These are phyloP conservation scores for Planococcus citri DNA, from an alignment of 1,140 invertebrate species.

Conservation along the genomic window DNA sequence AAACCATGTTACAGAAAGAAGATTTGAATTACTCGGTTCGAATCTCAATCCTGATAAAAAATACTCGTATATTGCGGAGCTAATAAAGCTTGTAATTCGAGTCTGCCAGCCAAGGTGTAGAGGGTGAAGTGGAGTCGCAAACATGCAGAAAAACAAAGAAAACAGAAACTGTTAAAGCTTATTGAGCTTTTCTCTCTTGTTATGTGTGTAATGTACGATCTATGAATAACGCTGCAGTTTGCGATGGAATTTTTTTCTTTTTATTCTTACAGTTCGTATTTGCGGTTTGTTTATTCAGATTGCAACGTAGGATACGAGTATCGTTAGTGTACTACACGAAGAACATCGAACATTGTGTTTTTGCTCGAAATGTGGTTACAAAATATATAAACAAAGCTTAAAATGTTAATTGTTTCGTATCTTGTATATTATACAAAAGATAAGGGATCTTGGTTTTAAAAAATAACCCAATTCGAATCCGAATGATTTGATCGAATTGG, in stretches of 20 bases:
- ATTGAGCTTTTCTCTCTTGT: too few relatives aligned
- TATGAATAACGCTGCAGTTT: slow-evolving; percentile 1
- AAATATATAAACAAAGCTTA: not conserved
- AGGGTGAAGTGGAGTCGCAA: not conserved
- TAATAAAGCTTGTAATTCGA: slow-evolving; percentile 8
- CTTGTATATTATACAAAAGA: too few relatives aligned
- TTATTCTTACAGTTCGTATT: not conserved
- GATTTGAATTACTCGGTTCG: not conserved
- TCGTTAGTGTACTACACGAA: not conserved
- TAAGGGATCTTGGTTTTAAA: too few relatives aligned
- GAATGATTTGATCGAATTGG: too few relatives aligned
- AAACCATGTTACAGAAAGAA: not conserved
- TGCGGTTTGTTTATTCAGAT: not conserved
- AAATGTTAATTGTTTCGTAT: too few relatives aligned
- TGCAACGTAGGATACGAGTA: too few relatives aligned
- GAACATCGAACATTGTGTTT: not conserved
- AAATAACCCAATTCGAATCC: too few relatives aligned
- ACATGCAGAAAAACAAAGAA: too few relatives aligned
- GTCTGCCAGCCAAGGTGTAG: not conserved
- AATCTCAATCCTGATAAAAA: not conserved
- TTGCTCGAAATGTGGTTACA: too few relatives aligned
- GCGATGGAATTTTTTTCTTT: not conserved
- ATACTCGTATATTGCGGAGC: not conserved
- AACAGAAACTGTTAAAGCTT: not conserved
- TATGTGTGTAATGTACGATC: not conserved